Evolutionary conservation across 2,797 vertebrate species (phyloP), one percentile per base, ranked within the genome.

Genomic region (Falco rusticolus): DNA sequence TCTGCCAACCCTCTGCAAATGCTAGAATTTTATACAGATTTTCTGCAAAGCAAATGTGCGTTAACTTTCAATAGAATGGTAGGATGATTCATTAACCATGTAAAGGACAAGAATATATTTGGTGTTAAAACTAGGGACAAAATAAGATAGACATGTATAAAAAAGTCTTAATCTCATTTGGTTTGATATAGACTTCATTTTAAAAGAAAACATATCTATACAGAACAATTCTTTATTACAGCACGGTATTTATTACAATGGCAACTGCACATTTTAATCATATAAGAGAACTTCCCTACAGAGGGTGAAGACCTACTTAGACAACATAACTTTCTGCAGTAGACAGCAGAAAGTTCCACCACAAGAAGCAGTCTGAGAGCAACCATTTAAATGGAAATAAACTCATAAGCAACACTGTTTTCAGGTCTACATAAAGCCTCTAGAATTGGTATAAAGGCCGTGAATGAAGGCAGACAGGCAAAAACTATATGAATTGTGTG

Each of bases 51-150:
- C 53, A 37, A 39, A 10, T 10, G 11, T 41, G 13, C 18, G 21
- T 59, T 68, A 82, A 68, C 34, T 70, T 94, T 71, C 76, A 79
- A 22, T 22, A 77, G 50, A 93, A 88, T 17, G 16, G 24, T 50
- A 85, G 34, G 17, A 89, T 57, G 37, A 77, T 59, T 86, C 76
- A 89, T 76, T 88, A 90, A 70, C 24, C 22, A 26, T 13, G 41
- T 63, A 86, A 79, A 75, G 13, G 33, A 64, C 45, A 94, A 88
- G 48, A 89, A 90, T 41, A 61, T 47, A 75, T 65, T 50, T 89
- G 39, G 59, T 70, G 41, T 76, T 84, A 71, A 91, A 88, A 83
- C 19, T 21, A 10, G 9, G 34, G 24, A 34, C 34, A 60, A 94
- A 61, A 37, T 29, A 28, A 68, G 11, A 47, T 5, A 54, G 16